Base-by-base conservation (phyloP, 2,113 vertebrate species). In the Promerops cafer region DNA sequence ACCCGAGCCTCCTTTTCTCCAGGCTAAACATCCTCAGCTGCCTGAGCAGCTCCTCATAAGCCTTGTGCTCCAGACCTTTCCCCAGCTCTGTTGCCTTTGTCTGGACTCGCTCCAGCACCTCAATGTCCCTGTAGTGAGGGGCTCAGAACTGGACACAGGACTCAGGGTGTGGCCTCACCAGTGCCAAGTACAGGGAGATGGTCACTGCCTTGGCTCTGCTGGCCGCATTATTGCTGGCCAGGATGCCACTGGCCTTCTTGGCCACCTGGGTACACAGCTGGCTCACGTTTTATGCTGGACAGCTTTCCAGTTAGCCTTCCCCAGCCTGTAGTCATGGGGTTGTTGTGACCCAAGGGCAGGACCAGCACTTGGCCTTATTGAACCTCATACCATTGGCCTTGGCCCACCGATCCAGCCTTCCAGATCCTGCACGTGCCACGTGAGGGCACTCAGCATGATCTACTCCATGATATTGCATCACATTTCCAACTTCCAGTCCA, bases 151-250 rank as follows among this genome's bases (percentile, higher is more conserved):
- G 40, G 1, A 54, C 20, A 11, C 4, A 54, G 11, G 2, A n/a
- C 10, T 47, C 0, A 0, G 2, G 8, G 16, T 63, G 28, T 1
- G 2, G 20, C 65, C 23, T 61, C 47, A 70, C 10, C 19, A 79
- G 40, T 40, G 40, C 16, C 4, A 0, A 10, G 8, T 16, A 20
- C 19, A 20, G n/a, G 5, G 37, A 40, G 20, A 56, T 24, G 22
- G 4, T 49, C 40, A 0, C 8, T 33, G 13, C 5, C n/a, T 9
- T 70, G 19, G 0, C 2, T n/a, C n/a, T 40, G 49, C 39, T 78
- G 49, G n/a, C 28, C n/a, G 7, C 47, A 2, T n/a, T 8, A 1
- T 10, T 87, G 16, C n/a, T 61, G n/a, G 13, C 49, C 40, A 63
- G 40, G 40, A 8, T 78, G 16, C 40, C 24, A 9, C 3, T 63